phyloP scores from a whole-genome alignment of 2,888 invertebrate genomes.

The Drosophila kokeensis region DNA sequence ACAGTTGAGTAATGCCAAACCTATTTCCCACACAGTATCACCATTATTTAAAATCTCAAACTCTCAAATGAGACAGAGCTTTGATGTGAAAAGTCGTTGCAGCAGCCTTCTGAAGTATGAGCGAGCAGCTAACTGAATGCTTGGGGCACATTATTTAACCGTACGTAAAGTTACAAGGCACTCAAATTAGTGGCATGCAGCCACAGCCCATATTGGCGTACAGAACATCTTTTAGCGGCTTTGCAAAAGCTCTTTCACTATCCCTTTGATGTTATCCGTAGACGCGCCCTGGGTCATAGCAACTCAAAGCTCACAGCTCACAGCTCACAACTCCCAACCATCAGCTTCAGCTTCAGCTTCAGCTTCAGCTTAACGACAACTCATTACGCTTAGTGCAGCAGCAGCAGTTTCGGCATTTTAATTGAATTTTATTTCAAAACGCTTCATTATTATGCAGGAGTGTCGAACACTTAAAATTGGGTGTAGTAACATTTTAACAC shows the following conservation, averaged over 20 bases:
- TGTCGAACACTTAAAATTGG: constrained; percentile 29
- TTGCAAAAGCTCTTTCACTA: constrained; percentile 61
- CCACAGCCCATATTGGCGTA: constrained; percentile 4
- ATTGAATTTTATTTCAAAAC: constrained; percentile 64
- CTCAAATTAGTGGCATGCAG: constrained; percentile 69
- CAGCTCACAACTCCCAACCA: constrained; percentile 1
- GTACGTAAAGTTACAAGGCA: constrained; percentile 49
- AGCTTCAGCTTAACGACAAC: constrained; percentile 42
- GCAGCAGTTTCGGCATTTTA: constrained; percentile 13
- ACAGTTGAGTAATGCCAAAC: constrained; percentile 77
- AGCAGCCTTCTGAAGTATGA: constrained; percentile 61
- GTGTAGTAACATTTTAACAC: neutral
- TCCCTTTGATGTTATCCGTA: constrained; percentile 68
- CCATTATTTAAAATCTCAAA: constrained; percentile 66
- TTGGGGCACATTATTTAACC: constrained; percentile 51
- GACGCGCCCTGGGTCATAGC: constrained; percentile 35
- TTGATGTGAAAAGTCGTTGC: constrained; percentile 73
- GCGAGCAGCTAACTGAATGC: constrained; percentile 48
- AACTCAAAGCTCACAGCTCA: constrained; percentile 7
- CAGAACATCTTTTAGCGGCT: constrained; percentile 28
- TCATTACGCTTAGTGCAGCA: constrained; percentile 60
- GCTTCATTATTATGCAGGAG: constrained; percentile 35
- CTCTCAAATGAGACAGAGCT: constrained; percentile 45
- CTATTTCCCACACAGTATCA: constrained; percentile 62
- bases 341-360: neutral